Percentiles rank a stretch among this genome's conserved stretches.
These are phyloP conservation scores for Nomia melanderi DNA, from an alignment of 1,140 invertebrate genomes.

Conservation along the genomic window DNA sequence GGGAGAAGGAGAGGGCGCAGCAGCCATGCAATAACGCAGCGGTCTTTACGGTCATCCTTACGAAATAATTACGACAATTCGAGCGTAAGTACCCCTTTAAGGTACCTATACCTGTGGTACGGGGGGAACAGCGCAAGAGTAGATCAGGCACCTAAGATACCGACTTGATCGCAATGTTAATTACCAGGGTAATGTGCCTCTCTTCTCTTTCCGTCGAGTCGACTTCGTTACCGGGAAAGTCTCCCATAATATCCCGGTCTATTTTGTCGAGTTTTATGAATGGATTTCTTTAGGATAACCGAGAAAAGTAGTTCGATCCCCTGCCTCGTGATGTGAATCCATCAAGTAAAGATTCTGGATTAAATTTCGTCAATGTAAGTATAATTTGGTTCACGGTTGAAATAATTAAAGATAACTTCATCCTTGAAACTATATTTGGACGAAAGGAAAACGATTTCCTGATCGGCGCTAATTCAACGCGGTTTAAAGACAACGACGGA, in stretches of 20 bases:
- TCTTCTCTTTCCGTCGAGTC: no score
- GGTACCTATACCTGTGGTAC: conserved; percentile 59
- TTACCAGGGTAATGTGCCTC: conserved; percentile 59
- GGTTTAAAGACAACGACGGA: conserved; percentile 21
- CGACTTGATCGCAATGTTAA: conserved; percentile 60
- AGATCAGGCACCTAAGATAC: conserved; percentile 7
- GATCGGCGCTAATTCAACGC: conserved; percentile 12
- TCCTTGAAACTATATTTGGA: conserved; percentile 40
- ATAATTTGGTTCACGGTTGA: no score
- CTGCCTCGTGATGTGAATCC: no score
- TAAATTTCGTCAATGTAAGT: no score
- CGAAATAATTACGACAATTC: conserved; percentile 71
- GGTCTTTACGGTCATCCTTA: conserved; percentile 63
- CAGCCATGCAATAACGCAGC: conserved; percentile 61
- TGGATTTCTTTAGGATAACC: no score
- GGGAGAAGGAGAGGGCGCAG: conserved; percentile 8
- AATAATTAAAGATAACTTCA: no score
- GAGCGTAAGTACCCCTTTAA: conserved; percentile 66
- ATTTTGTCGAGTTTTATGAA: no score
- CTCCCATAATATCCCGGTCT: no score
- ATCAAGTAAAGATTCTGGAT: no score
- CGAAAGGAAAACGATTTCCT: conserved; percentile 29
- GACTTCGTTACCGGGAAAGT: no score
- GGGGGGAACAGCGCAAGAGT: not conserved
- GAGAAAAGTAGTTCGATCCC: no score